Conservation (phyloP, 2,888 invertebrate genomes). For the Prosapia bicincta region DNA sequence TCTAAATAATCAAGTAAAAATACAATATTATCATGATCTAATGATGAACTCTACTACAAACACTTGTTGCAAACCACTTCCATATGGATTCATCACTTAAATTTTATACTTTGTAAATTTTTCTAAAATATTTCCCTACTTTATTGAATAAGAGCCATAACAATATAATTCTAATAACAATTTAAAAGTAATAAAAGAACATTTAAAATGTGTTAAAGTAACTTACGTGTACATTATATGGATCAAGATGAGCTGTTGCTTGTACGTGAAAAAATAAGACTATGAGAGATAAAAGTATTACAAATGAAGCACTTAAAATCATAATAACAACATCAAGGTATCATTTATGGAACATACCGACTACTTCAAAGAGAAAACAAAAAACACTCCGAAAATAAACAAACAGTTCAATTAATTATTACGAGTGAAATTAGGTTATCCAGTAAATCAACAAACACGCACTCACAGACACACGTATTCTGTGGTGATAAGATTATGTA, state of each 20-base stretch:
- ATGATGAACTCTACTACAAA: background rate
- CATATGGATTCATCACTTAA: background rate
- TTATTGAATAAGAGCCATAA: too few species aligned
- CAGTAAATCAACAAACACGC: too few species aligned
- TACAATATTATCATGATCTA: too few species aligned
- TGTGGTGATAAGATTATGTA: too few species aligned
- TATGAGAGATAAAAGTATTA: background rate
- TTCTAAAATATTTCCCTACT: too few species aligned
- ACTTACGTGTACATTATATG: background rate
- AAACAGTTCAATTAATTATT: too few species aligned
- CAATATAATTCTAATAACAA: too few species aligned
- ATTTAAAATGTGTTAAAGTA: too few species aligned
- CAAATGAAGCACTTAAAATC: conserved; percentile 8
- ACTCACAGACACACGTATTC: too few species aligned
- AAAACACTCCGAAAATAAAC: background rate
- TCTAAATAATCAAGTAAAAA: too few species aligned
- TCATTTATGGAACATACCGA: background rate
- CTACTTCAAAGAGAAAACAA: background rate
- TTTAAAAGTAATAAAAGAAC: too few species aligned
- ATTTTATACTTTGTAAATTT: too few species aligned
- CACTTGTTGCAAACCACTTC: background rate
- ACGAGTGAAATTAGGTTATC: background rate
- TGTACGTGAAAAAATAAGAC: background rate
- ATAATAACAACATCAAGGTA: background rate
- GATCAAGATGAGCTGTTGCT: background rate